A percentile compares a stretch with the other conserved stretches of the same genome.
Evolutionary conservation across 1,140 invertebrate species (phyloP).

Genomic region (Drosophila kikkawai): DNA sequence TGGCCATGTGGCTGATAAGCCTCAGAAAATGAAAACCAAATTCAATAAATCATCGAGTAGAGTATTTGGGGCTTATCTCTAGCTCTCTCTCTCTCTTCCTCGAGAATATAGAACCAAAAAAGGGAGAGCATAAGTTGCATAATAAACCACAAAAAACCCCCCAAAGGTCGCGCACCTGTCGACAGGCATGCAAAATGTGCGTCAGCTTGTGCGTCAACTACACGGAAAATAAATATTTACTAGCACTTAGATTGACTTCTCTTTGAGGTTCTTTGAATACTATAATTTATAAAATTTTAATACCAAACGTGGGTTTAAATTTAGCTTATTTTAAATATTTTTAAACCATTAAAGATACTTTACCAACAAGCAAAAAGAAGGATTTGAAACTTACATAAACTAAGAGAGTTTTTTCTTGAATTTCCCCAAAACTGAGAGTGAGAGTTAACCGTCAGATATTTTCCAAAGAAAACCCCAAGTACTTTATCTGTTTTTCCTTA

Average conservation of each 20-base stretch:
- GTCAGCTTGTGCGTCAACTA: conserved; percentile 14
- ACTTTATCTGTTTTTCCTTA: neutral
- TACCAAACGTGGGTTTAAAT: neutral
- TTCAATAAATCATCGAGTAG: conserved; percentile 25
- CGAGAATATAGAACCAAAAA: neutral
- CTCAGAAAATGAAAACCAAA: neutral
- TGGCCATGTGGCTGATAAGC: conserved; percentile 11
- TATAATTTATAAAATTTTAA: neutral
- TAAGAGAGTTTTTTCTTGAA: neutral
- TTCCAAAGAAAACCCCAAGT: neutral
- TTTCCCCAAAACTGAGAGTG: neutral
- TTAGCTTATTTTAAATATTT: neutral
- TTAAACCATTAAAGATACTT: neutral
- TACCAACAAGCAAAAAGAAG: no score
- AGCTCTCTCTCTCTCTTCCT: neutral
- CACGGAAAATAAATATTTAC: conserved; percentile 14
- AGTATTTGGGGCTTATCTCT: conserved; percentile 19
- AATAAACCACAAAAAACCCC: neutral
- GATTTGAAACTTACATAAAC: neutral
- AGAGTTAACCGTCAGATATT: neutral
- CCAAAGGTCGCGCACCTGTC: conserved; percentile 21
- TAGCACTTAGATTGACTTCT: neutral
- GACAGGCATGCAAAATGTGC: conserved; percentile 1
- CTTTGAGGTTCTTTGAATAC: neutral
- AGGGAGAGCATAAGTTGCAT: conserved; percentile 29